These are phyloP conservation scores for Polydrusus tereticollis DNA, from an alignment of 2,888 invertebrate species.

Conservation along the genomic window DNA sequence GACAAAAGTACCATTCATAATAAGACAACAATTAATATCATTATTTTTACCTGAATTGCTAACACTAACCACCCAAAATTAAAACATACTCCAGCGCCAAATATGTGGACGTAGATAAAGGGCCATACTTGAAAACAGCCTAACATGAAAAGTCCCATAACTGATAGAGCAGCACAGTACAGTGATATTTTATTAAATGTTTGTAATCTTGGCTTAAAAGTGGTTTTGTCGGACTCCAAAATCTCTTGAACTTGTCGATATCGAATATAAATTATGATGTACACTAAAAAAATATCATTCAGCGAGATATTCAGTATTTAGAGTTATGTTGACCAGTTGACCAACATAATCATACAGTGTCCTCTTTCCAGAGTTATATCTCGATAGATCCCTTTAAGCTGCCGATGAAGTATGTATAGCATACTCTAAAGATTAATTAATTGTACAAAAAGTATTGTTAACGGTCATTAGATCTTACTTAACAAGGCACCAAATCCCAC, in stretches of 20 bases:
- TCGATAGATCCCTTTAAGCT: too few species aligned
- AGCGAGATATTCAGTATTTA: too few species aligned
- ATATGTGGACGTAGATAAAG: constrained; percentile 75
- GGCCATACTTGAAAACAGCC: constrained; percentile 83
- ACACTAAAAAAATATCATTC: constrained; percentile 72
- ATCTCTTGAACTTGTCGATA: constrained; percentile 72
- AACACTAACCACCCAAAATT: constrained; percentile 84
- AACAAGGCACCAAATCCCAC: constrained; percentile 78
- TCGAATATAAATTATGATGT: constrained; percentile 76
- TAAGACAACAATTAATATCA: too few species aligned
- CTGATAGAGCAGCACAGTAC: constrained; percentile 73
- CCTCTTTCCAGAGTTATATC: too few species aligned
- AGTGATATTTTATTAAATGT: constrained; percentile 68
- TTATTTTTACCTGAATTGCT: constrained; percentile 80
- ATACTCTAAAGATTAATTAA: too few species aligned
- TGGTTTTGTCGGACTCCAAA: constrained; percentile 59
- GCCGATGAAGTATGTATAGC: too few species aligned
- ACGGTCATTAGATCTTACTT: constrained; percentile 67
- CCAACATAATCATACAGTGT: too few species aligned
- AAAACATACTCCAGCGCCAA: constrained; percentile 81
- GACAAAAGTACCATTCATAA: too few species aligned
- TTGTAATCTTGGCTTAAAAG: constrained; percentile 54
- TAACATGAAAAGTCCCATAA: constrained; percentile 75
- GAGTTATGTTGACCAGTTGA: too few species aligned
- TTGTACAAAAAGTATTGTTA: too few species aligned